A percentile compares a stretch with the other conserved stretches of the same genome.
These are phyloP conservation scores for Cirrhinus molitorella DNA, from an alignment of 2,797 vertebrate genomes.

Conservation along the genomic window DNA sequence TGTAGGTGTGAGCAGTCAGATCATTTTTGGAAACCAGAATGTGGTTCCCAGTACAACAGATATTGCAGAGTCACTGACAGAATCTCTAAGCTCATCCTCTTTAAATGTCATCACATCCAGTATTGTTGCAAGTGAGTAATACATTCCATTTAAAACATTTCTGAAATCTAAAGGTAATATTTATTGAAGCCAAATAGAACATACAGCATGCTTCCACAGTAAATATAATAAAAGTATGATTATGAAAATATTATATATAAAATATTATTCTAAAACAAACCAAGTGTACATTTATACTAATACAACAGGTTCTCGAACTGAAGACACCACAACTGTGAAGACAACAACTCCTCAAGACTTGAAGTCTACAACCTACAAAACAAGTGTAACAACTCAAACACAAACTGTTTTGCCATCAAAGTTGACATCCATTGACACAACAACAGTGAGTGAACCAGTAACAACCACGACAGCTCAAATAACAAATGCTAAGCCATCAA, in stretches of 20 bases:
- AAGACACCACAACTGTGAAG: background rate
- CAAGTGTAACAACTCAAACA: no score
- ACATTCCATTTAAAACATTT: no score
- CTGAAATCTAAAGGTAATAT: no score
- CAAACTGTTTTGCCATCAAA: no score
- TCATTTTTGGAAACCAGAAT: constrained; percentile 54
- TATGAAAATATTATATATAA: background rate
- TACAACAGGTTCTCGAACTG: background rate
- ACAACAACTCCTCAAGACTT: background rate
- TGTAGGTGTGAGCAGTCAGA: constrained; percentile 7
- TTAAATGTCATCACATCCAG: constrained; percentile 32
- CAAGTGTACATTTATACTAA: background rate
- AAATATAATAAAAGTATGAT: background rate
- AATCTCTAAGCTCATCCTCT: constrained; percentile 1
- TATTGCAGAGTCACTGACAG: background rate
- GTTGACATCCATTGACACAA: no score
- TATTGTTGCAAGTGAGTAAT: no score
- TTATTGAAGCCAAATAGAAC: no score
- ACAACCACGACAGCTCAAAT: background rate
- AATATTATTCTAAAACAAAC: background rate
- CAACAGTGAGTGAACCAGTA: background rate
- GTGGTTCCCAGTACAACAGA: constrained; percentile 22
- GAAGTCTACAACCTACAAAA: background rate
- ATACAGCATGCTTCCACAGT: no score
- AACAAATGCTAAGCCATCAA: no score